These are phyloP conservation scores for Torymus texanus DNA, from an alignment of 2,888 invertebrate genomes.

Conservation along the genomic window DNA sequence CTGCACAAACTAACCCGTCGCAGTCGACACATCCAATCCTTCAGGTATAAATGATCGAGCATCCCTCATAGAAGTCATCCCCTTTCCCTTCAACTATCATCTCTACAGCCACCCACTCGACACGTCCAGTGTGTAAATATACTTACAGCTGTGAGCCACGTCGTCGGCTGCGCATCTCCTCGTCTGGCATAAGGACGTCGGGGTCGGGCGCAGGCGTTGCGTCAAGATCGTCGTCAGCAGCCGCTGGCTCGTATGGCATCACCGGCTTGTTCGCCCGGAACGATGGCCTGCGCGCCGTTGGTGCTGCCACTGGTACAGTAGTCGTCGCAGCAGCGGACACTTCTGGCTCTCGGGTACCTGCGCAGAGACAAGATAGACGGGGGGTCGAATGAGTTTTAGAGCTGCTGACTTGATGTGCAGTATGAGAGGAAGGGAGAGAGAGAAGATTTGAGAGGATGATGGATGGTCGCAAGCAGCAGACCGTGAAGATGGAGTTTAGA, in stretches of 20 bases:
- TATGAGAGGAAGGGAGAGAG: too few species aligned
- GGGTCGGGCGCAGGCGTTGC: conserved; percentile 79
- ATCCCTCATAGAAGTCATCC: too few species aligned
- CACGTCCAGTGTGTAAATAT: conserved; percentile 19
- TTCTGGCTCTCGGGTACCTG: conserved; percentile 67
- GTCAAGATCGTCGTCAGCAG: conserved; percentile 69
- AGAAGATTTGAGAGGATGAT: too few species aligned
- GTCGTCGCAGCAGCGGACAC: conserved; percentile 45
- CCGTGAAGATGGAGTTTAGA: too few species aligned
- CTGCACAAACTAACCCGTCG: too few species aligned
- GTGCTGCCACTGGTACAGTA: conserved; percentile 1
- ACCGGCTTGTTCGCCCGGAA: conserved; percentile 71
- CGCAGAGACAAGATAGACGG: not conserved
- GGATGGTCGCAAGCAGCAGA: too few species aligned
- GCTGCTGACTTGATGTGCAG: too few species aligned
- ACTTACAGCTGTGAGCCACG: conserved; percentile 91
- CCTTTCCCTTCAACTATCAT: too few species aligned
- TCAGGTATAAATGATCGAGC: too few species aligned
- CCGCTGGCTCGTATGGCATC: conserved; percentile 69
- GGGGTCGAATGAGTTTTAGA: too few species aligned
- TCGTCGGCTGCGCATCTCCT: conserved; percentile 83
- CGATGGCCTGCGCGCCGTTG: conserved; percentile 71
- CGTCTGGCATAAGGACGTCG: conserved; percentile 83
- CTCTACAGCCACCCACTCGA: not conserved
- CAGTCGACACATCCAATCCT: too few species aligned